A percentile compares a stretch with the other conserved stretches of the same genome.
These are phyloP conservation scores for Acanthosepion lycidas DNA, from an alignment of 2,888 invertebrate genomes.

Conservation along the genomic window DNA sequence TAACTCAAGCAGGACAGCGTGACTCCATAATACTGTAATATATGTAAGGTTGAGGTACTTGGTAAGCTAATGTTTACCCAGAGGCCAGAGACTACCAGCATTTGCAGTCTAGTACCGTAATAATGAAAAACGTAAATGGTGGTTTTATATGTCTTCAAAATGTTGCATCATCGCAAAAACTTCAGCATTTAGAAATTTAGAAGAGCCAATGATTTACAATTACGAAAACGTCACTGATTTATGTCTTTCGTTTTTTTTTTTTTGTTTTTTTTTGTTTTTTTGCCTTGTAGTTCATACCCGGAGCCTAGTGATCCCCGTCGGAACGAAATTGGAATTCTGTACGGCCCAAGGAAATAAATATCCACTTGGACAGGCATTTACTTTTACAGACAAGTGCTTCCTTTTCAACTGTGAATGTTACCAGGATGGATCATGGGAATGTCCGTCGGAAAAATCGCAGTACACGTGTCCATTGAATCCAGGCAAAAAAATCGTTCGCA, in stretches of 20 bases:
- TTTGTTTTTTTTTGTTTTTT: not conserved
- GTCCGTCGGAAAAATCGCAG: not conserved
- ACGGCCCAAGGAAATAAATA: not conserved
- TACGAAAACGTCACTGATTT: too few species aligned
- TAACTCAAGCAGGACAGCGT: too few species aligned
- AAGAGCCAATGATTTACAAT: too few species aligned
- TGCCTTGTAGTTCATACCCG: not conserved
- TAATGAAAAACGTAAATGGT: too few species aligned
- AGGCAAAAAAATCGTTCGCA: not conserved
- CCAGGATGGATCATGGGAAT: slow-evolving; percentile 42
- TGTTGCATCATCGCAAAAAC: too few species aligned
- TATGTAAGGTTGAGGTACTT: too few species aligned
- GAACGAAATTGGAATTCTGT: not conserved
- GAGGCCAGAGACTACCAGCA: too few species aligned
- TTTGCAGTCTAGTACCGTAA: too few species aligned
- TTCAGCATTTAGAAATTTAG: too few species aligned
- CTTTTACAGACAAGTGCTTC: slow-evolving; percentile 35
- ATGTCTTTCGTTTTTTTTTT: not conserved
- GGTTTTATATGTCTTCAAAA: too few species aligned
- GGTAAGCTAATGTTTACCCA: too few species aligned
- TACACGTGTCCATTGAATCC: not conserved
- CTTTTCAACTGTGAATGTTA: not conserved
- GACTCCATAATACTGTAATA: too few species aligned
- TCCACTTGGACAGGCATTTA: not conserved
- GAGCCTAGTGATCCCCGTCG: not conserved